These are phyloP conservation scores for Sibirionetta formosa DNA, from an alignment of 2,797 vertebrate species.

Conservation along the genomic window DNA sequence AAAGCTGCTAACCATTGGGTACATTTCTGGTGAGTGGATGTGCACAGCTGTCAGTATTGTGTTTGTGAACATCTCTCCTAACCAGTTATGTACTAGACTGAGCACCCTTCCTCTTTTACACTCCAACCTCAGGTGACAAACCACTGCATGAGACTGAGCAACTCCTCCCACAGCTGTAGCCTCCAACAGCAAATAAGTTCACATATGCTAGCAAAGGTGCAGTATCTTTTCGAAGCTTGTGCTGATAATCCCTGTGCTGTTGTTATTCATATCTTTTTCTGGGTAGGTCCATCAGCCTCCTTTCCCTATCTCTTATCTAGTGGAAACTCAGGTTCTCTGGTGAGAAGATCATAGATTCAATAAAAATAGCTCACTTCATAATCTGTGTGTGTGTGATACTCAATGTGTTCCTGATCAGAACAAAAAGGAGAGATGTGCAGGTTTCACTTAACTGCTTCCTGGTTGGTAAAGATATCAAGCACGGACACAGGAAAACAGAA, in stretches of 20 bases:
- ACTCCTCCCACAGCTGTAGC: not conserved
- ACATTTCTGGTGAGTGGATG: not conserved
- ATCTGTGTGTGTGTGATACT: not conserved
- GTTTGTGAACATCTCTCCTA: not conserved
- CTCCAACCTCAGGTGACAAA: not conserved
- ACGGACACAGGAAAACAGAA: not conserved
- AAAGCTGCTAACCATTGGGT: not conserved
- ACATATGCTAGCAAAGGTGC: not conserved
- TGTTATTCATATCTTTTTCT: not conserved
- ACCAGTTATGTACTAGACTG: not conserved
- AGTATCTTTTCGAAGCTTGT: not conserved
- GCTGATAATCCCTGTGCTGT: not conserved
- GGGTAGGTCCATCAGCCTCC: not conserved
- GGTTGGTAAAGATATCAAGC: not conserved
- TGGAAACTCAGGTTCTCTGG: not conserved
- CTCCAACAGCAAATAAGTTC: not conserved
- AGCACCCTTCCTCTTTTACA: not conserved
- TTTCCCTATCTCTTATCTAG: not conserved
- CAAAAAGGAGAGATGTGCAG: not conserved
- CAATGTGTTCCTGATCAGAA: not conserved
- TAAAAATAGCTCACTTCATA: not conserved
- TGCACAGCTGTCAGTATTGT: accelerated
- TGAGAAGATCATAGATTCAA: not conserved
- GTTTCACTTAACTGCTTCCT: not conserved
- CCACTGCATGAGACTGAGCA: not conserved